Evolutionary conservation across 2,113 vertebrate species (phyloP).

Genomic region (Aramus guarauna): DNA sequence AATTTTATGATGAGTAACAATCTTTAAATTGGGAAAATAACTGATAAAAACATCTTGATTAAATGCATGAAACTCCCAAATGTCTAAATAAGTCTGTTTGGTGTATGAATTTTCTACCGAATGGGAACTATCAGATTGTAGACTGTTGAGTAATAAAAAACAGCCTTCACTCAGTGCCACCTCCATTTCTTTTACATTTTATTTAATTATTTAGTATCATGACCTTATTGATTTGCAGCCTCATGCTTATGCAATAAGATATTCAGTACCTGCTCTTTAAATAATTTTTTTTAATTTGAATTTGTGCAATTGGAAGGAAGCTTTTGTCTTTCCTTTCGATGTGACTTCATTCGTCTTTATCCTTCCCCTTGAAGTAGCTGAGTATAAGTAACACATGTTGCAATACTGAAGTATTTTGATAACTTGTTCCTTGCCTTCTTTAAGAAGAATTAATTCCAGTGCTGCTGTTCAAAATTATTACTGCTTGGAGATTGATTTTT

Average conservation of each 20-base stretch:
- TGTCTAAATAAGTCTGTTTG: background rate
- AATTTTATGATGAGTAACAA: background rate
- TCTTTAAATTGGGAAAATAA: background rate
- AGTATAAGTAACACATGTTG: conserved; percentile 66
- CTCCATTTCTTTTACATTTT: background rate
- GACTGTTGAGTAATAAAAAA: background rate
- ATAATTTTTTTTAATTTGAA: background rate
- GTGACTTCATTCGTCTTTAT: background rate
- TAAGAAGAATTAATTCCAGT: conserved; percentile 53
- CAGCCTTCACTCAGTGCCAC: background rate
- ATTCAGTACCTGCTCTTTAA: background rate
- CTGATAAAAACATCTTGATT: background rate
- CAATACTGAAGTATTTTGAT: conserved; percentile 74
- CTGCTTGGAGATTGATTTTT: conserved; percentile 47
- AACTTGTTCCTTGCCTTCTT: conserved; percentile 76
- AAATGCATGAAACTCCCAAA: background rate
- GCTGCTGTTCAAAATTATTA: conserved; percentile 79
- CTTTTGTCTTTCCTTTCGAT: background rate
- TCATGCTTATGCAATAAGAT: background rate
- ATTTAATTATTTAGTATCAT: background rate
- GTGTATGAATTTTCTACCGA: background rate
- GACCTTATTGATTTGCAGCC: conserved; percentile 15
- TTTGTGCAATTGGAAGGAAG: conserved; percentile 7
- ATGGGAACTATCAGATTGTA: background rate
- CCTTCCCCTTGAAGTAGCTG: conserved; percentile 55